phyloP scores from a whole-genome alignment of 92 coral and sea anemone species.

The Epizoanthus fatuus region DNA sequence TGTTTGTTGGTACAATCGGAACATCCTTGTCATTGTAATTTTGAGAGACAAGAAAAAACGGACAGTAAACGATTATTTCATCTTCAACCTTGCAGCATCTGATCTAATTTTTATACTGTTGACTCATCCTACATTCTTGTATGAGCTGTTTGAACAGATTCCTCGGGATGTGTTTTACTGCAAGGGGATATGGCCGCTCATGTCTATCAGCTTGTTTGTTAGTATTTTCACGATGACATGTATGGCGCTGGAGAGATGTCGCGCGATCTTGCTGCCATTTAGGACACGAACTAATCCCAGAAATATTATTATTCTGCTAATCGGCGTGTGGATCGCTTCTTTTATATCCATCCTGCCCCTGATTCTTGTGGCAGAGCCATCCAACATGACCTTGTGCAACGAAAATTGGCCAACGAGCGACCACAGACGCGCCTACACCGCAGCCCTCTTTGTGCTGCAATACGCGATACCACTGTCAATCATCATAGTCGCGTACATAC shows the following conservation, averaged over 20 bases:
- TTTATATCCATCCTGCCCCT: constrained; percentile 72
- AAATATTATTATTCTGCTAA: constrained; percentile 56
- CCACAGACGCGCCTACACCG: constrained; percentile 80
- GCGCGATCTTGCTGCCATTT: constrained; percentile 81
- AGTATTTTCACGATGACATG: constrained; percentile 78
- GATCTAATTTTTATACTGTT: constrained; percentile 79
- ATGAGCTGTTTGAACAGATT: constrained; percentile 74
- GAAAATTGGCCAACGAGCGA: constrained; percentile 81
- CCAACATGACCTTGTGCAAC: constrained; percentile 59
- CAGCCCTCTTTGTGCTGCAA: constrained; percentile 81
- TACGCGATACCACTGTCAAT: constrained; percentile 84
- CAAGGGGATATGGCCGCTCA: constrained; percentile 88
- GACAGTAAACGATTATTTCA: constrained; percentile 83
- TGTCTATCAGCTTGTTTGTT: constrained; percentile 82
- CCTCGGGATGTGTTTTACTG: constrained; percentile 77
- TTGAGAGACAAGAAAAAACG: constrained; percentile 70
- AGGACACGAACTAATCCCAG: constrained; percentile 73
- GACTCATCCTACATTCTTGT: constrained; percentile 79
- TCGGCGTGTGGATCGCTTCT: constrained; percentile 67
- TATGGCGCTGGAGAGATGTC: constrained; percentile 87
- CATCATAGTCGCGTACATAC: constrained; percentile 80
- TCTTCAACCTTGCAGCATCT: constrained; percentile 78
- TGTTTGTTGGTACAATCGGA: constrained; percentile 82
- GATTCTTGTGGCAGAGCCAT: constrained; percentile 65
- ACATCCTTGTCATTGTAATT: constrained; percentile 72